phyloP scores from a whole-genome alignment of 2,797 vertebrate species.

The Streptopelia turtur region DNA sequence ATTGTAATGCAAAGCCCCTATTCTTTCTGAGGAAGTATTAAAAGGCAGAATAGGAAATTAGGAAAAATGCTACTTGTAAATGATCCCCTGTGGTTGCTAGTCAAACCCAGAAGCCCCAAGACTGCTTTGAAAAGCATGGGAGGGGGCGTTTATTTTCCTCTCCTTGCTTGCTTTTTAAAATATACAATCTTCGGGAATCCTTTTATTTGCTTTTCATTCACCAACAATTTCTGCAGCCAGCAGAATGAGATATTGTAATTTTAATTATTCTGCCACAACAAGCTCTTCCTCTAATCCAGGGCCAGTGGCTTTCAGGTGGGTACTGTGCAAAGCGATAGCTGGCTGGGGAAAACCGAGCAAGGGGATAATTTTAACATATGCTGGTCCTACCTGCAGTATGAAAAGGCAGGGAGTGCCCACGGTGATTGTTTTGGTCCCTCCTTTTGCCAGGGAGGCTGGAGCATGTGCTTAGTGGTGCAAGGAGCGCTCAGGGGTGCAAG shows the following conservation, averaged over 20 bases:
- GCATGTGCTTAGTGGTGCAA: not conserved
- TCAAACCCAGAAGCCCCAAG: not conserved
- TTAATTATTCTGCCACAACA: not conserved
- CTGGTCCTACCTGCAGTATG: not conserved
- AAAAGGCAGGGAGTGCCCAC: not conserved
- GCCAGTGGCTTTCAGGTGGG: too few species aligned
- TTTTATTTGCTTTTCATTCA: not conserved
- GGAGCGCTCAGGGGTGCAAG: too few species aligned
- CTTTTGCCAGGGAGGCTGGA: not conserved
- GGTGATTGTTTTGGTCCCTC: not conserved
- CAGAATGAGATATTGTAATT: not conserved
- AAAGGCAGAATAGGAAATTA: not conserved
- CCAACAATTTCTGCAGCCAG: not conserved
- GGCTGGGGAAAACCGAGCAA: not conserved
- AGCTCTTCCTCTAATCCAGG: not conserved
- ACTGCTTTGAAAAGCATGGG: not conserved
- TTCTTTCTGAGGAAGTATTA: not conserved
- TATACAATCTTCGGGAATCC: not conserved
- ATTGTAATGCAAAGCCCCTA: not conserved
- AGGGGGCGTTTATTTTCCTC: not conserved
- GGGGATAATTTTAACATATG: not conserved
- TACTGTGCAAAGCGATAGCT: rapidly evolving
- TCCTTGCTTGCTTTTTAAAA: not conserved
- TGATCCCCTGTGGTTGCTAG: not conserved
- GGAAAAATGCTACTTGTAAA: not conserved